phyloP scores from a whole-genome alignment of 2,888 invertebrate species.

The Nebria salina region DNA sequence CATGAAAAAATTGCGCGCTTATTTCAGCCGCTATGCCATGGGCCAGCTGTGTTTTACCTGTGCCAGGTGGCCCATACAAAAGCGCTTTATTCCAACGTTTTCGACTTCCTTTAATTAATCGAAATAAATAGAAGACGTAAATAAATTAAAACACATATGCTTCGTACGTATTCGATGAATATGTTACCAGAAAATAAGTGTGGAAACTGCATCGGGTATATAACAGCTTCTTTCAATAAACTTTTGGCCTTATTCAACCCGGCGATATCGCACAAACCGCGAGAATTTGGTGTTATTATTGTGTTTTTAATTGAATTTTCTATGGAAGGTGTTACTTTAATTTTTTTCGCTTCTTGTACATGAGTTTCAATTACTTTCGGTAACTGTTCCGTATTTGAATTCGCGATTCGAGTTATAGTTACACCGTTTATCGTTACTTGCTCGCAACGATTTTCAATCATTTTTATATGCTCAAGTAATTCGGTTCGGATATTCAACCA shows the following conservation, averaged over 20 bases:
- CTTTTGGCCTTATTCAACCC: constrained; percentile 65
- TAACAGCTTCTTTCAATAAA: constrained; percentile 62
- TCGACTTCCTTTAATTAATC: constrained; percentile 54
- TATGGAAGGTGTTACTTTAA: background rate
- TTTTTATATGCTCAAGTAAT: constrained; percentile 19
- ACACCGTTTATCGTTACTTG: constrained; percentile 29
- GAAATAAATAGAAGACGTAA: background rate
- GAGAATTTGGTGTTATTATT: constrained; percentile 53
- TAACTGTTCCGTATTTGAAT: background rate
- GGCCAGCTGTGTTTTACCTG: constrained; percentile 63
- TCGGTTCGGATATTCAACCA: constrained; percentile 18
- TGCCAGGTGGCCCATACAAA: constrained; percentile 66
- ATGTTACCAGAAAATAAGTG: constrained; percentile 64
- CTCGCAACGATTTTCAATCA: background rate
- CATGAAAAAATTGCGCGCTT: constrained; percentile 63
- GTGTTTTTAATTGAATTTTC: constrained; percentile 48
- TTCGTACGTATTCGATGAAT: background rate
- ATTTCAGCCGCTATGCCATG: constrained; percentile 64
- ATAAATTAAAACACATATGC: constrained; percentile 10
- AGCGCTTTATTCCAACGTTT: constrained; percentile 65
- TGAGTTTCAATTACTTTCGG: background rate
- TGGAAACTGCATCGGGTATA: constrained; percentile 66
- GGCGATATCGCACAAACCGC: constrained; percentile 63
- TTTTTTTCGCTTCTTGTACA: constrained; percentile 12
- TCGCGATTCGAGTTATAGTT: constrained; percentile 18